Evolutionary conservation across 2,888 invertebrate species (phyloP).

Genomic region (Oxyteleia sp.): DNA sequence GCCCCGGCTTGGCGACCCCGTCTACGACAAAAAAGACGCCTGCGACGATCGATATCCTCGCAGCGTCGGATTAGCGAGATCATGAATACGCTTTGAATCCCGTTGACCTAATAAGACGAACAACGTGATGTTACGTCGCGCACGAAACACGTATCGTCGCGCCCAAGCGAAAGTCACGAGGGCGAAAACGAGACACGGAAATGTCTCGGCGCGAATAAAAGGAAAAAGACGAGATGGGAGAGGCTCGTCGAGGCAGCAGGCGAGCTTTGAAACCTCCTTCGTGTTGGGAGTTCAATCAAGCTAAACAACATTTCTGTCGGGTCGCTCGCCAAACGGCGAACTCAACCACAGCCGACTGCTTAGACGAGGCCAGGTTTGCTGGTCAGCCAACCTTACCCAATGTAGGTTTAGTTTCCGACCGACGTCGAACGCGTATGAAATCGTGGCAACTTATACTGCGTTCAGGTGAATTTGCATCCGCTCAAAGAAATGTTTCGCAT

Average conservation of each 20-base stretch:
- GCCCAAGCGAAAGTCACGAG: background rate
- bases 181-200: slow-evolving; percentile 5
- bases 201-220: slow-evolving; percentile 26
- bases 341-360: slow-evolving; percentile 77
- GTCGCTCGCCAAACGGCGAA: slow-evolving; percentile 83
- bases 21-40: slow-evolving; percentile 34
- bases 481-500: slow-evolving; percentile 45
- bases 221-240: slow-evolving; percentile 35
- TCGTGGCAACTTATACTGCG: slow-evolving; percentile 76
- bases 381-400: slow-evolving; percentile 81
- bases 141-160: slow-evolving; percentile 12
- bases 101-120: slow-evolving; percentile 50
- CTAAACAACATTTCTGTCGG: slow-evolving; percentile 85
- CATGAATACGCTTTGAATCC: slow-evolving; percentile 42
- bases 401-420: slow-evolving; percentile 83
- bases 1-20: slow-evolving; percentile 2
- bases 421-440: slow-evolving; percentile 85
- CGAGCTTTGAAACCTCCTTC: slow-evolving; percentile 78
- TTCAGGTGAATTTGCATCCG: slow-evolving; percentile 11
- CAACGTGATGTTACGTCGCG: slow-evolving; percentile 7
- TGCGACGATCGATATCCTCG: slow-evolving; percentile 43
- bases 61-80: slow-evolving; percentile 40
- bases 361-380: slow-evolving; percentile 76
- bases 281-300: slow-evolving; percentile 84
- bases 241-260: slow-evolving; percentile 56